These are phyloP conservation scores for Nomia melanderi DNA, from an alignment of 1,140 invertebrate species.

Conservation along the genomic window DNA sequence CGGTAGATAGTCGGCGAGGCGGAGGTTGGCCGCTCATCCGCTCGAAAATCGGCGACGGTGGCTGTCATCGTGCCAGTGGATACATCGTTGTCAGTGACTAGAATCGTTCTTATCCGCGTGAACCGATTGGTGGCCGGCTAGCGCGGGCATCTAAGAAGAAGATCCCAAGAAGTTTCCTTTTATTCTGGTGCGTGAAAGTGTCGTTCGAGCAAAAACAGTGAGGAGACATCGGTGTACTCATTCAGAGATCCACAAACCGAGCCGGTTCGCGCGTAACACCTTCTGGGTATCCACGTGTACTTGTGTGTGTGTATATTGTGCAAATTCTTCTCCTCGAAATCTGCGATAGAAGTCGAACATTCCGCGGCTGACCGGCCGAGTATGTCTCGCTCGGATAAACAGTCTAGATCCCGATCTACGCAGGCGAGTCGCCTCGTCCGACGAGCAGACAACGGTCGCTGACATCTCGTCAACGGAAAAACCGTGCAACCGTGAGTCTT, in stretches of 20 bases:
- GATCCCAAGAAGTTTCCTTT: background rate
- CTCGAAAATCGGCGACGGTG: slow-evolving; percentile 18
- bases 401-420: slow-evolving; percentile 7
- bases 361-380: slow-evolving; percentile 10
- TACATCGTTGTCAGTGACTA: too few relatives aligned
- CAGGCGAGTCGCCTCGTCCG: slow-evolving; percentile 2
- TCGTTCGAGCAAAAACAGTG: slow-evolving; percentile 5
- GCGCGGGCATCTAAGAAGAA: too few relatives aligned
- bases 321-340: background rate
- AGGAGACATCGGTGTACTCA: background rate
- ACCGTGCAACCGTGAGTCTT: slow-evolving; percentile 54
- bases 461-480: slow-evolving; percentile 28
- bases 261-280: too few relatives aligned
- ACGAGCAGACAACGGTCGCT: slow-evolving; percentile 30
- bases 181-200: slow-evolving; percentile 17
- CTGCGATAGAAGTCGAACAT: slow-evolving; percentile 9
- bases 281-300: background rate
- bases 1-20: slow-evolving; percentile 44
- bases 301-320: too few relatives aligned
- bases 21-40: slow-evolving; percentile 23
- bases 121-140: too few relatives aligned
- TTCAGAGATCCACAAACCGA: background rate
- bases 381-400: slow-evolving; percentile 49
- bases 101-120: too few relatives aligned
- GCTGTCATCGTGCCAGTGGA: too few relatives aligned